A percentile compares a stretch with the other conserved stretches of the same genome.
phyloP scores from a whole-genome alignment of 1,140 invertebrate species.

The Euura saliciscinereae region DNA sequence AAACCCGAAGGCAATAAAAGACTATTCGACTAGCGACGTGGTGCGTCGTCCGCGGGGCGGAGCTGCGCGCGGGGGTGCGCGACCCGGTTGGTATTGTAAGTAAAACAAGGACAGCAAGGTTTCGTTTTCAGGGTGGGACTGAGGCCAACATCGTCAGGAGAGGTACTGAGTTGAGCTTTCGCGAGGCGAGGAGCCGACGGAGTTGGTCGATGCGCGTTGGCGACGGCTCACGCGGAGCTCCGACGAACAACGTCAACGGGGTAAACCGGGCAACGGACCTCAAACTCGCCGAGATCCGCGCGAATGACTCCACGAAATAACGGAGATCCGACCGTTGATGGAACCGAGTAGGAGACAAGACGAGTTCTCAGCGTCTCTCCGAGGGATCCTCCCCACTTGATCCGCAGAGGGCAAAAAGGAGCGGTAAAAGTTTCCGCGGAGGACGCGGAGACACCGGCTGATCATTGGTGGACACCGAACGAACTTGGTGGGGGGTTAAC shows the following conservation, averaged over 20 bases:
- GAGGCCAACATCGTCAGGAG: constrained; percentile 24
- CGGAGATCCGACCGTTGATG: background rate
- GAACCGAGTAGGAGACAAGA: background rate
- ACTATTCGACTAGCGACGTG: background rate
- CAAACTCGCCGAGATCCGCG: too few species aligned
- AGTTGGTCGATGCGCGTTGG: constrained; percentile 17
- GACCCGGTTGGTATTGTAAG: constrained; percentile 14
- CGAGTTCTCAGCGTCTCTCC: background rate
- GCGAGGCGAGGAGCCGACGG: constrained; percentile 11
- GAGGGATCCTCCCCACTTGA: background rate
- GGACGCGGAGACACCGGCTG: constrained; percentile 48
- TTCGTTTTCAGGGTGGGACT: constrained; percentile 8
- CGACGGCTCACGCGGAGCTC: constrained; percentile 3
- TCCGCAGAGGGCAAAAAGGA: constrained; percentile 27
- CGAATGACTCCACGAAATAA: background rate
- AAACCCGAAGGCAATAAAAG: background rate
- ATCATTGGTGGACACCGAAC: constrained; percentile 55
- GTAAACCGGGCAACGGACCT: too few species aligned
- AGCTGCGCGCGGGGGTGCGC: constrained; percentile 56
- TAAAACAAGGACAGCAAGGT: constrained; percentile 19
- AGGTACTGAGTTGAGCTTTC: constrained; percentile 11
- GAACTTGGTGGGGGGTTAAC: constrained; percentile 13
- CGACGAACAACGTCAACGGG: background rate
- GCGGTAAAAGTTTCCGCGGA: background rate
- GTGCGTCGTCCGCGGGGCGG: constrained; percentile 43